Percentiles rank a stretch among this genome's conserved stretches.
phyloP scores from a whole-genome alignment of 1,140 invertebrate genomes.

The Orchestia grillus region DNA sequence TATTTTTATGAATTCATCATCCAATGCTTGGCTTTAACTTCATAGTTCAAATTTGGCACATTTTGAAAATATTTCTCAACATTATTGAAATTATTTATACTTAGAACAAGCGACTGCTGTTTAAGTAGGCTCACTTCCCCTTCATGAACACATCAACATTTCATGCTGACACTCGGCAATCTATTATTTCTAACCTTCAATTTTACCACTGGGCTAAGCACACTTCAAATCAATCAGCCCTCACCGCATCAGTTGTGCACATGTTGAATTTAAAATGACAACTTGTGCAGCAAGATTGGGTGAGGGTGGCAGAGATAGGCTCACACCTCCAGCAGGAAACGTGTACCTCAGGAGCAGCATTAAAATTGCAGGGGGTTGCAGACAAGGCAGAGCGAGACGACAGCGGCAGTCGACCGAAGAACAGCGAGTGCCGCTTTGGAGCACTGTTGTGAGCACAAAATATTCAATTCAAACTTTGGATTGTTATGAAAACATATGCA shows the following conservation, averaged over 20 bases:
- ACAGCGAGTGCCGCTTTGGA: not conserved
- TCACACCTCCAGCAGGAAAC: too few species aligned
- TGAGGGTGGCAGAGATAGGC: too few species aligned
- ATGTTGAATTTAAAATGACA: too few species aligned
- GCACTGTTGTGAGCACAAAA: not conserved
- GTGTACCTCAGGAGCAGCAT: not conserved
- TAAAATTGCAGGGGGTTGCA: not conserved
- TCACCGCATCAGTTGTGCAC: not conserved
- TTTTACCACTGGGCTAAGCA: not conserved
- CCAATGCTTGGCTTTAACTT: too few species aligned
- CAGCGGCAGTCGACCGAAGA: not conserved
- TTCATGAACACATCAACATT: not conserved
- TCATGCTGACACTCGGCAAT: not conserved
- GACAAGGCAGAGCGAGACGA: not conserved
- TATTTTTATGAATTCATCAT: too few species aligned
- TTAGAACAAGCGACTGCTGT: too few species aligned
- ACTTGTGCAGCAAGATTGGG: too few species aligned
- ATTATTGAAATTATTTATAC: too few species aligned
- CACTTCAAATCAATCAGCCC: not conserved
- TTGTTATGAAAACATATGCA: not conserved
- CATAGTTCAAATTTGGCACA: too few species aligned
- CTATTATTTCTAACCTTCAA: not conserved
- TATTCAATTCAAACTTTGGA: not conserved
- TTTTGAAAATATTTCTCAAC: too few species aligned
- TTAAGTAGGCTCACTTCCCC: too few species aligned